Percentiles rank a stretch among this genome's conserved stretches.
Conservation (phyloP, 2,113 vertebrate species). For the Pycnonotus jocosus region DNA sequence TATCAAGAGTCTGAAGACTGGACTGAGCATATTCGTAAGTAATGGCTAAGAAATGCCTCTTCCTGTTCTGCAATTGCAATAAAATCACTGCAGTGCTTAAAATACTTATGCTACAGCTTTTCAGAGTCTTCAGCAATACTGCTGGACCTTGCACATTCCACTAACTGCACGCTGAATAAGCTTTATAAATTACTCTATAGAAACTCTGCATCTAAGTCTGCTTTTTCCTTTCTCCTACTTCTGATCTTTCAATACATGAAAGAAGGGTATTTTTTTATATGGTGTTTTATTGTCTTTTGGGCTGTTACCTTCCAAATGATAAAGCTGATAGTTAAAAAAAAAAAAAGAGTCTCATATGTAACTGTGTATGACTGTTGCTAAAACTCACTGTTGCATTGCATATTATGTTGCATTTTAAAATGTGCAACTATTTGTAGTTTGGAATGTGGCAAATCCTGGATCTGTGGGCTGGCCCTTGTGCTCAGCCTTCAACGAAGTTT, state of each 20-base stretch:
- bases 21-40: constrained; percentile 87
- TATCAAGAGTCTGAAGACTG: constrained; percentile 76
- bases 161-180: not conserved
- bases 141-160: not conserved
- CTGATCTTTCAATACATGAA: not conserved
- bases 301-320: not conserved
- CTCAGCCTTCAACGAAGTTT: not conserved
- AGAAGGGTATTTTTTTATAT: not conserved
- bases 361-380: not conserved
- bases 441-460: not conserved
- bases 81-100: not conserved
- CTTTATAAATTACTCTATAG: not conserved
- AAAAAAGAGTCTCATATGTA: not conserved
- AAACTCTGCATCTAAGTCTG: not conserved
- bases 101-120: not conserved
- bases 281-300: not conserved
- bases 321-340: not conserved
- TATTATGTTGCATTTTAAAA: not conserved
- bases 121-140: not conserved
- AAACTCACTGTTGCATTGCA: rapidly evolving
- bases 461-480: not conserved
- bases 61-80: not conserved
- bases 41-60: not conserved
- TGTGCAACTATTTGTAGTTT: not conserved
- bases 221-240: not conserved